These are phyloP conservation scores for Bradysia coprophila DNA, from an alignment of 1,140 invertebrate genomes.

Conservation along the genomic window DNA sequence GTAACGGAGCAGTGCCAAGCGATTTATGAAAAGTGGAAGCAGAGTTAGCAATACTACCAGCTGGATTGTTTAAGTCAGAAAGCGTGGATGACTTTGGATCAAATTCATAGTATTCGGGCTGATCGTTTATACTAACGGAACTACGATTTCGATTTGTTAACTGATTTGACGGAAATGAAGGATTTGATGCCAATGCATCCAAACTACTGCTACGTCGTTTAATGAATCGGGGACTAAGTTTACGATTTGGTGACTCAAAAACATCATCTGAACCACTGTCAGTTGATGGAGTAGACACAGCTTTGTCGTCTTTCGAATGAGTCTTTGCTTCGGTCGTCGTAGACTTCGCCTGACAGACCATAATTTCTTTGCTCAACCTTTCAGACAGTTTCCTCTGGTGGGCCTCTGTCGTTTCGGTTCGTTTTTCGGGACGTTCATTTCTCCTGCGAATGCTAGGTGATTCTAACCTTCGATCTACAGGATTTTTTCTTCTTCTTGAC, in stretches of 20 bases:
- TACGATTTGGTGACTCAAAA: not conserved
- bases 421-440: too few relatives aligned
- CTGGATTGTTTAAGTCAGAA: slow-evolving; percentile 9
- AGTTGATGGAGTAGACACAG: not conserved
- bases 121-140: slow-evolving; percentile 24
- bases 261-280: slow-evolving; percentile 3
- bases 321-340: too few relatives aligned
- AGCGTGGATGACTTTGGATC: slow-evolving; percentile 10
- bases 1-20: slow-evolving; percentile 15
- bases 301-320: too few relatives aligned
- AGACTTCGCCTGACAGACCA: too few relatives aligned
- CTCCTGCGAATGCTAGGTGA: too few relatives aligned
- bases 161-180: too few relatives aligned
- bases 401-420: too few relatives aligned
- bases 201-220: slow-evolving; percentile 7
- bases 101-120: slow-evolving; percentile 24
- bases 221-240: slow-evolving; percentile 1
- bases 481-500: too few relatives aligned
- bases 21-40: slow-evolving; percentile 26
- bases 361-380: too few relatives aligned
- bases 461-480: too few relatives aligned
- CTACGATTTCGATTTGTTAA: slow-evolving; percentile 7
- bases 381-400: too few relatives aligned
- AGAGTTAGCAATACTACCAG: slow-evolving; percentile 24
- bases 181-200: not conserved